Evolutionary conservation across 2,888 invertebrate genomes (phyloP), one percentile per base, ranked within the genome.

Genomic region (Chrysotoxum bicinctum): DNA sequence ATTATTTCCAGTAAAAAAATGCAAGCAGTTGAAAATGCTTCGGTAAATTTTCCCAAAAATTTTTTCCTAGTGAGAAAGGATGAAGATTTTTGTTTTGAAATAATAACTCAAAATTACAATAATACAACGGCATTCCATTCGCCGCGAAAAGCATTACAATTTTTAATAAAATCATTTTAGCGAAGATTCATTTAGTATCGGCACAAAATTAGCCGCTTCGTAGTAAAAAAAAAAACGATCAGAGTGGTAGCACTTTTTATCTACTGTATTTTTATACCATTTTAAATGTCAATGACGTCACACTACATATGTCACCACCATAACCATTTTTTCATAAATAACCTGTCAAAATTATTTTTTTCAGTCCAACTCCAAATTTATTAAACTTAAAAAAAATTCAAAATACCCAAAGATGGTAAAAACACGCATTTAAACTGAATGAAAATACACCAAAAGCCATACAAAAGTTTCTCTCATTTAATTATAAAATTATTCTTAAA

Each of bases 331-430:
- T 64, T 30, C 45, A 30, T 43, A 16, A 45, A 30, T 45, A 10
- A 37, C 14, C 50, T 50, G 66, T 66, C 66, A 66, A 66, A 64
- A n/a, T n/a, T 12, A 50, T n/a, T 30, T 10, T 43, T 45, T 32
- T 32, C 45, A 21, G 19, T 64, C 30, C 2, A 60, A 58, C 6
- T 40, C 8, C 2, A 35, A 56, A 14, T 23, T 40, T 21, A 9
- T 45, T 19, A 14, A 40, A 26, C 23, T 62, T 9, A 16, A 23
- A 69, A 54, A 37, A n/a, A n/a, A n/a, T n/a, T n/a, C n/a, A n/a
- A n/a, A 40, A 9, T 56, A 16, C 2, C 16, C 16, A 26, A 40
- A 26, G 21, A 40, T 69, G 54, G 10, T 69, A 35, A 35, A 66
- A 50, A n/a, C 2, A 35, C 0, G 9, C 23, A 23, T 19, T 32